A percentile compares a stretch with the other conserved stretches of the same genome.
phyloP scores from a whole-genome alignment of 1,140 invertebrate genomes.

The Catajapyx aquilonaris region DNA sequence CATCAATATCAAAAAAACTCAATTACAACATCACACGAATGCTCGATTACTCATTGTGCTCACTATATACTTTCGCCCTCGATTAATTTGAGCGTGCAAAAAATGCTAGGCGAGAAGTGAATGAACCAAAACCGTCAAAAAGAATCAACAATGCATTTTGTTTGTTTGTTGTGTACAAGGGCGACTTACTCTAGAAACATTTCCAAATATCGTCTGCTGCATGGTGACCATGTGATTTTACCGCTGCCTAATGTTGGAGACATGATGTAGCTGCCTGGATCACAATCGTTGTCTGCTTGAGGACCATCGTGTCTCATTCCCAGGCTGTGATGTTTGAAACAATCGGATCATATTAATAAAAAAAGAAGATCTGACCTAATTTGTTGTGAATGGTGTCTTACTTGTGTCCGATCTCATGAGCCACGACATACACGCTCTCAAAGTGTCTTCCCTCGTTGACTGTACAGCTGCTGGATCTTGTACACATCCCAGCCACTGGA shows the following conservation, averaged over 20 bases:
- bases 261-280: slow-evolving; percentile 37
- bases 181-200: slow-evolving; percentile 30
- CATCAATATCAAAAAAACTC: no score
- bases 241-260: slow-evolving; percentile 41
- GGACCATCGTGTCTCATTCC: slow-evolving; percentile 43
- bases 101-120: no score
- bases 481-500: slow-evolving; percentile 40
- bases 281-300: slow-evolving; percentile 35
- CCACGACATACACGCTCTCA: slow-evolving; percentile 38
- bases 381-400: no score
- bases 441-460: slow-evolving; percentile 41
- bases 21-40: no score
- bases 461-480: slow-evolving; percentile 34
- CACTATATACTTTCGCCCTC: no score
- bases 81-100: no score
- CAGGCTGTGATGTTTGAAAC: slow-evolving; percentile 21
- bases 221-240: slow-evolving; percentile 41
- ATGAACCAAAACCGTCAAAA: no score
- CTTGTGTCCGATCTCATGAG: slow-evolving; percentile 40
- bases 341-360: no score
- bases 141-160: slow-evolving; percentile 6
- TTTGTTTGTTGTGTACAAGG: slow-evolving; percentile 5
- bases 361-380: no score
- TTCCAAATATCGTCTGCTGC: slow-evolving; percentile 33
- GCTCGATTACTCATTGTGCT: no score